Percentiles rank a stretch among this genome's conserved stretches.
Evolutionary conservation across 1,140 invertebrate genomes (phyloP).

Genomic region (Drosophila pallidifrons): DNA sequence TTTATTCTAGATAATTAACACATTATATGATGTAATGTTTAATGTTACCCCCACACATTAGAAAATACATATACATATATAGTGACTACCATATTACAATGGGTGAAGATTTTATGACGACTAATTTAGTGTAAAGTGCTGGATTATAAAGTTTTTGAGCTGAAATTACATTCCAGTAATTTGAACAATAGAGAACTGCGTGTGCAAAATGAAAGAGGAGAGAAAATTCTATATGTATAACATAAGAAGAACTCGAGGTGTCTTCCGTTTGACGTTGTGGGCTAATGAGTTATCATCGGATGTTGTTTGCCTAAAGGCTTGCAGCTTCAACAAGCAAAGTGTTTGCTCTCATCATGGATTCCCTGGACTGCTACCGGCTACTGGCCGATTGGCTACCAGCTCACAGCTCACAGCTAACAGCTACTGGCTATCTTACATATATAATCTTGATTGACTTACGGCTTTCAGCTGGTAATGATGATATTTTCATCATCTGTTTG

Average conservation of each 20-base stretch:
- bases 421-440: slow-evolving; percentile 32
- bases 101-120: background rate
- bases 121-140: slow-evolving; percentile 33
- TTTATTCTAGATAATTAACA: slow-evolving; percentile 11
- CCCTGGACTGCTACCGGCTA: slow-evolving; percentile 19
- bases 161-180: slow-evolving; percentile 33
- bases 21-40: slow-evolving; percentile 24
- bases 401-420: slow-evolving; percentile 3
- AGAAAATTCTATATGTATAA: background rate
- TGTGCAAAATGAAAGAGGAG: slow-evolving; percentile 15
- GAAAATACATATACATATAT: background rate
- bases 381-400: slow-evolving; percentile 9
- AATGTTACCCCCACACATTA: slow-evolving; percentile 6
- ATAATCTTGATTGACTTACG: slow-evolving; percentile 62
- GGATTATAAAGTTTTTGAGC: slow-evolving; percentile 2
- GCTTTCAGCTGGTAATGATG: slow-evolving; percentile 50
- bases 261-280: slow-evolving; percentile 21
- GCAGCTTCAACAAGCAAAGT: slow-evolving; percentile 27
- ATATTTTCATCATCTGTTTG: slow-evolving; percentile 66
- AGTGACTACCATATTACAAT: background rate
- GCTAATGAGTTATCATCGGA: slow-evolving; percentile 60
- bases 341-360: slow-evolving; percentile 12
- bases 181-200: slow-evolving; percentile 4
- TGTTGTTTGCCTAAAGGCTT: slow-evolving; percentile 33
- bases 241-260: background rate